Percentiles rank a stretch among this genome's conserved stretches.
Evolutionary conservation across 2,113 vertebrate genomes (phyloP).

Genomic region (Uria lomvia): DNA sequence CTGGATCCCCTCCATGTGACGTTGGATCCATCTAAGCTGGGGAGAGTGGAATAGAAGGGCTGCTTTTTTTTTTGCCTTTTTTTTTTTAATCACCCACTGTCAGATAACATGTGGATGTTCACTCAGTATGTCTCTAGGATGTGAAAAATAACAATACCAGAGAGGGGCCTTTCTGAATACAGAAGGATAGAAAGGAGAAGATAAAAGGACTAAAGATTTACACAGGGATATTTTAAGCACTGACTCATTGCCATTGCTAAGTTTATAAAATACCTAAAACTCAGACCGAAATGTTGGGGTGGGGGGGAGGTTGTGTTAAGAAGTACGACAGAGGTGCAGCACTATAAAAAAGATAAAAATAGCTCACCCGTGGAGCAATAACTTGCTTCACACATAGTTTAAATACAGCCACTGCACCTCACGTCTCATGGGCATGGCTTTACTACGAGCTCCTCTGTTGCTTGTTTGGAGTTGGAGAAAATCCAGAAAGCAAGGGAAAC

Average conservation of each 20-base stretch:
- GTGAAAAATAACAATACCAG: constrained; percentile 7
- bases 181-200: neutral
- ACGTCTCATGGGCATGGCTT: neutral
- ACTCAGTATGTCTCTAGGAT: neutral
- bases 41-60: neutral
- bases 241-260: constrained; percentile 14
- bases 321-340: neutral
- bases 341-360: neutral
- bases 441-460: neutral
- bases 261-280: constrained; percentile 24
- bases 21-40: neutral
- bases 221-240: constrained; percentile 18
- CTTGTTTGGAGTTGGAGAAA: neutral
- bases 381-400: neutral
- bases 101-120: neutral
- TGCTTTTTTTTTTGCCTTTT: neutral
- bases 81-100: neutral
- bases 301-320: neutral
- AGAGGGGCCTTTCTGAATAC: neutral
- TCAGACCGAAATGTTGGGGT: neutral
- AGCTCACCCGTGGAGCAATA: neutral
- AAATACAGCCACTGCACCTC: neutral
- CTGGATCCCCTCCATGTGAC: constrained; percentile 45
- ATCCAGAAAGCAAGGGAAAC: constrained; percentile 13
- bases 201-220: neutral